Evolutionary conservation across 1,140 invertebrate genomes (phyloP).

Genomic region (Delia radicum): DNA sequence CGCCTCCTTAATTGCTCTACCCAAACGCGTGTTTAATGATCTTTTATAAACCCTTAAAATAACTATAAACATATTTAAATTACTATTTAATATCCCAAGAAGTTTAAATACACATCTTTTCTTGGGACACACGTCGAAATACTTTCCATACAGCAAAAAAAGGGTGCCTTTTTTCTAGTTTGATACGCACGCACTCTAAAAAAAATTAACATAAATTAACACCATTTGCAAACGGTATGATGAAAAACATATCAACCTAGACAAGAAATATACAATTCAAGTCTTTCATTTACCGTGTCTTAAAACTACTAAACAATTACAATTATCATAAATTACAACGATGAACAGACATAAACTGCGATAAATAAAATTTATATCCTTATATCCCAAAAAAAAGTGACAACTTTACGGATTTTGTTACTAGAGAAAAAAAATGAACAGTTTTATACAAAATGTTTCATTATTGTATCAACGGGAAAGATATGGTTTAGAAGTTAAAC

Average conservation of each 20-base stretch:
- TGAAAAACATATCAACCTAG: neutral
- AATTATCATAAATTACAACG: slow-evolving; percentile 9
- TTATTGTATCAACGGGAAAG: neutral
- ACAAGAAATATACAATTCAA: too few relatives aligned
- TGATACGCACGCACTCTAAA: neutral
- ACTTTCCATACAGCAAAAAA: neutral
- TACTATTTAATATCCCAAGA: neutral
- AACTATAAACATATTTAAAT: slow-evolving; percentile 7
- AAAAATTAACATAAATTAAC: slow-evolving; percentile 22
- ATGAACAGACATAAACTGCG: neutral
- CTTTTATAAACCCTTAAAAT: neutral
- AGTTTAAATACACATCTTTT: neutral
- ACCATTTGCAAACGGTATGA: neutral
- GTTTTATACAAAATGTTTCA: neutral
- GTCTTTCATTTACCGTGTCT: too few relatives aligned
- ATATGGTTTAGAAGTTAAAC: neutral
- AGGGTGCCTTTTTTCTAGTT: neutral
- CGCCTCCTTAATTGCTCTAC: too few relatives aligned
- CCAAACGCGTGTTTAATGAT: neutral
- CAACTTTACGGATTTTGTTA: neutral
- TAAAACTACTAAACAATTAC: slow-evolving; percentile 9
- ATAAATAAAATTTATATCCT: neutral
- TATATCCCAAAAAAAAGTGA: neutral
- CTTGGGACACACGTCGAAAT: slow-evolving; percentile 16
- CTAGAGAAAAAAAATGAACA: neutral